phyloP scores from a whole-genome alignment of 2,888 invertebrate genomes.

The Spodoptera exigua region DNA sequence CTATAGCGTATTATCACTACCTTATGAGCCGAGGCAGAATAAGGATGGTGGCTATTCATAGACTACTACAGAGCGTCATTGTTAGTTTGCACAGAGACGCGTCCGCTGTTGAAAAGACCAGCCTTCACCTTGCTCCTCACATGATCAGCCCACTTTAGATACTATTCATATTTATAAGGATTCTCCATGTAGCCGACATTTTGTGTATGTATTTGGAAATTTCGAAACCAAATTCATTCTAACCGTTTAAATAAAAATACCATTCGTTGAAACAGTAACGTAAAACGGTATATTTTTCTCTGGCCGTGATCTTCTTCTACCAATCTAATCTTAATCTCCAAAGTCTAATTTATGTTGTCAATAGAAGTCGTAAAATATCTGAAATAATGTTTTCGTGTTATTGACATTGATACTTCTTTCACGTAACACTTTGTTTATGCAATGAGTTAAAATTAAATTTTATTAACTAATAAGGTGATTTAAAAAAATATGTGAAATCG shows the following conservation, averaged over 20 bases:
- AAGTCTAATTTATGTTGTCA: too few relatives aligned
- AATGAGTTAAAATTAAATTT: conserved; percentile 12
- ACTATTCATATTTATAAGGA: conserved; percentile 4
- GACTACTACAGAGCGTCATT: conserved; percentile 22
- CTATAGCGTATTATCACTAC: conserved; percentile 28
- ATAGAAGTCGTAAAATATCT: too few relatives aligned
- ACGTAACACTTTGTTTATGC: conserved; percentile 15
- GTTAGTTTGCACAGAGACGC: conserved; percentile 31
- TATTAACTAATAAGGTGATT: not conserved
- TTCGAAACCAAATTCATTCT: too few relatives aligned
- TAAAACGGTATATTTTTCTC: too few relatives aligned
- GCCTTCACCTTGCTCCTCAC: conserved; percentile 43
- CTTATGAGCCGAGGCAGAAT: conserved; percentile 22
- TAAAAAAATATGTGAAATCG: too few relatives aligned
- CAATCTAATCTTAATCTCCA: too few relatives aligned
- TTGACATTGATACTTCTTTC: conserved; percentile 36
- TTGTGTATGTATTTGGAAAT: not conserved
- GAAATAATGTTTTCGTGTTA: conserved; percentile 1
- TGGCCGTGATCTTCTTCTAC: too few relatives aligned
- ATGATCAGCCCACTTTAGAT: conserved; percentile 18
- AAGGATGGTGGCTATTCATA: conserved; percentile 36
- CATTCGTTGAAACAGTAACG: too few relatives aligned
- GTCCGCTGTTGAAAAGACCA: conserved; percentile 25
- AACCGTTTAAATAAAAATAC: too few relatives aligned
- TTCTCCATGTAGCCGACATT: conserved; percentile 4